Evolutionary conservation across 2,888 invertebrate genomes (phyloP).

Genomic region (Tupiocoris notatus): DNA sequence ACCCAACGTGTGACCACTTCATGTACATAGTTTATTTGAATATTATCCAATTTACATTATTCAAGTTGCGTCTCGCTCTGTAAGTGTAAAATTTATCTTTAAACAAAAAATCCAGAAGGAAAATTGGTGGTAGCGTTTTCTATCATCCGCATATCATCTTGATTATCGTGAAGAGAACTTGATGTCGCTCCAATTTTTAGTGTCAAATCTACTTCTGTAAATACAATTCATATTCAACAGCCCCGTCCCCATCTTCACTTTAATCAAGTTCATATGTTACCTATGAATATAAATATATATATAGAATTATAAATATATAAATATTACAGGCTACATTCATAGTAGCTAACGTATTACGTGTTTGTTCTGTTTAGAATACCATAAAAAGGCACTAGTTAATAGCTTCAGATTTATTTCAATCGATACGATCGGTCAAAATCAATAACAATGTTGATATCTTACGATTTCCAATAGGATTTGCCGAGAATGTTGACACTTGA

Average conservation of each 20-base stretch:
- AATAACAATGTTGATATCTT: too few relatives aligned
- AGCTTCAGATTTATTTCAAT: background rate
- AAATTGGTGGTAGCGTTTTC: constrained; percentile 43
- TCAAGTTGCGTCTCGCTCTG: constrained; percentile 30
- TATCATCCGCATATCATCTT: constrained; percentile 45
- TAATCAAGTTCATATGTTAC: constrained; percentile 47
- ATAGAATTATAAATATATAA: constrained; percentile 38
- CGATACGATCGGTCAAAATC: too few relatives aligned
- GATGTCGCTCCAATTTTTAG: constrained; percentile 6
- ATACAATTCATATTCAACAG: background rate
- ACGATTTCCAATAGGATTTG: too few relatives aligned
- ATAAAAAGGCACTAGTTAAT: constrained; percentile 4
- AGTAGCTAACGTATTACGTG: constrained; percentile 37
- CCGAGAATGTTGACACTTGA: too few relatives aligned
- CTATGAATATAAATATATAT: constrained; percentile 27
- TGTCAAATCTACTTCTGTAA: constrained; percentile 33
- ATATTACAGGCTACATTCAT: constrained; percentile 33
- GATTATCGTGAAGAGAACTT: constrained; percentile 46
- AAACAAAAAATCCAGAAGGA: constrained; percentile 25
- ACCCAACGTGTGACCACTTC: constrained; percentile 26
- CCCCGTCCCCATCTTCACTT: constrained; percentile 41
- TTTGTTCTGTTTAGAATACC: constrained; percentile 33
- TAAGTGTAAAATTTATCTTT: constrained; percentile 44
- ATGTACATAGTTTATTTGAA: constrained; percentile 18
- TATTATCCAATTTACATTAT: constrained; percentile 25